phyloP scores from a whole-genome alignment of 2,888 invertebrate genomes.

The Lordiphosa andalusiaca region DNA sequence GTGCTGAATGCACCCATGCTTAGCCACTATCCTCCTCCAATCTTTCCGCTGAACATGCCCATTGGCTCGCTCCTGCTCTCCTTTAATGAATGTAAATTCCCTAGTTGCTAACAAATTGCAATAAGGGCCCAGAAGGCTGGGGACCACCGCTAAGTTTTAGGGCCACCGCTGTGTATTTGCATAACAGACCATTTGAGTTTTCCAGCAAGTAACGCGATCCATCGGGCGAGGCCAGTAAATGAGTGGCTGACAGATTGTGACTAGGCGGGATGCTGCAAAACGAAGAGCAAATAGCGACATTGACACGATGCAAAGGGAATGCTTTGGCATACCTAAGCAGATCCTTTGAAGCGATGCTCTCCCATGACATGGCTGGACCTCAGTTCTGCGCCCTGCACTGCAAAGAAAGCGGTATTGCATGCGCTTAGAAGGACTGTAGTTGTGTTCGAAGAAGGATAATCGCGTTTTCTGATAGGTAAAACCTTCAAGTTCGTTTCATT shows the following conservation, averaged over 20 bases:
- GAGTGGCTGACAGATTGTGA: conserved; percentile 91
- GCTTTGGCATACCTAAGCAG: conserved; percentile 85
- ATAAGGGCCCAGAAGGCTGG: too few relatives aligned
- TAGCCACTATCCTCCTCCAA: too few relatives aligned
- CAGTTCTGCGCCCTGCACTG: conserved; percentile 7
- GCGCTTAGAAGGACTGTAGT: neutral
- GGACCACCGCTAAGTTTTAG: too few relatives aligned
- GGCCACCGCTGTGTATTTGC: neutral
- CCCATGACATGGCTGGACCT: conserved; percentile 87
- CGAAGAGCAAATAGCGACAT: conserved; percentile 1
- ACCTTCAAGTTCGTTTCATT: conserved; percentile 9
- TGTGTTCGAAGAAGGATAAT: neutral
- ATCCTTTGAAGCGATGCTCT: conserved; percentile 90
- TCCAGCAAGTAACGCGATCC: conserved; percentile 89
- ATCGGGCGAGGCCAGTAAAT: conserved; percentile 90
- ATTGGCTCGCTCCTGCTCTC: too few relatives aligned
- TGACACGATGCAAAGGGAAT: neutral
- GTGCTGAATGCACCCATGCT: too few relatives aligned
- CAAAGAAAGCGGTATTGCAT: neutral
- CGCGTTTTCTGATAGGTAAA: neutral
- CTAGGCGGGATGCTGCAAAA: conserved; percentile 85
- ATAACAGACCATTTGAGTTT: conserved; percentile 83
- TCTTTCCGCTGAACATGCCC: too few relatives aligned
- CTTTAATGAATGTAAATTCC: too few relatives aligned
- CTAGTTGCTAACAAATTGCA: too few relatives aligned